phyloP scores from a whole-genome alignment of 2,113 vertebrate genomes.

The Thomomys bottae region DNA sequence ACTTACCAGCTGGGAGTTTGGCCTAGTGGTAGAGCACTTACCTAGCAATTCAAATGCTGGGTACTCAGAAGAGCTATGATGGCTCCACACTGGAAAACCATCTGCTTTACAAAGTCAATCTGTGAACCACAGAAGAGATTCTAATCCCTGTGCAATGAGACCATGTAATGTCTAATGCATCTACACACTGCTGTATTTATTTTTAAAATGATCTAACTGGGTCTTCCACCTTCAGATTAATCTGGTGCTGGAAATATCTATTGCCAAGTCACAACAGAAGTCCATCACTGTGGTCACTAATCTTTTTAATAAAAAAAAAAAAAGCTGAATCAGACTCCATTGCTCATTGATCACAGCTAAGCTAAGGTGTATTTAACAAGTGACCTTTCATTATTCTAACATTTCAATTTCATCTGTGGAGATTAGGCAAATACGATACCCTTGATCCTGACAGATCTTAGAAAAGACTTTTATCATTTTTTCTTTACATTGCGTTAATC shows the following conservation, averaged over 20 bases:
- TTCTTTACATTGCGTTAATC: not conserved
- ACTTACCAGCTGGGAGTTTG: constrained; percentile 17
- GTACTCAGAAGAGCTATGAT: not conserved
- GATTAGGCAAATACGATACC: not conserved
- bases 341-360: constrained; percentile 58
- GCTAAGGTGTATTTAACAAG: not conserved
- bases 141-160: not conserved
- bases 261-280: constrained; percentile 6
- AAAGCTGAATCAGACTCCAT: constrained; percentile 11
- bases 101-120: not conserved
- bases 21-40: too few species aligned
- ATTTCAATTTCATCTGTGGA: constrained; percentile 12
- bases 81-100: not conserved
- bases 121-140: not conserved
- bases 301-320: constrained; percentile 53
- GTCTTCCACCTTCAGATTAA: not conserved
- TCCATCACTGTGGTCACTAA: constrained; percentile 13
- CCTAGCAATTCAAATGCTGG: not conserved
- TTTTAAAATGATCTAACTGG: not conserved
- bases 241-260: not conserved
- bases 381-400: not conserved
- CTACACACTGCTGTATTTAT: not conserved
- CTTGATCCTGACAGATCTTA: not conserved
- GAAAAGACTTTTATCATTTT: not conserved
- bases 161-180: not conserved